Conservation (phyloP, 2,888 invertebrate genomes). For the Spodoptera exigua region DNA sequence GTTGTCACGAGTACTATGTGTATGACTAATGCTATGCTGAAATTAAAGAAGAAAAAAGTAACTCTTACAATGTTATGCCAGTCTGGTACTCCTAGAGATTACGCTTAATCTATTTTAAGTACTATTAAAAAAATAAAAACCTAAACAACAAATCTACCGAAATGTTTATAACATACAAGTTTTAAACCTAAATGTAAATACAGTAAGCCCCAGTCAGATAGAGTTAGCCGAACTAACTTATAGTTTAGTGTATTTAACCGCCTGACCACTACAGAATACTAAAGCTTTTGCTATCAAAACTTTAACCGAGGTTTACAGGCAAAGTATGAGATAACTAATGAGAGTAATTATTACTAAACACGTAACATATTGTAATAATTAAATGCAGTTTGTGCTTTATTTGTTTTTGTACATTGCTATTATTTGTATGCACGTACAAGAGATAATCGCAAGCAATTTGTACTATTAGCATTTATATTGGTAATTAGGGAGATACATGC, state of each 20-base stretch:
- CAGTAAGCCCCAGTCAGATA: slow-evolving; percentile 19
- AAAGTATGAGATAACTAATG: slow-evolving; percentile 17
- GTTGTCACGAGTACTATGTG: slow-evolving; percentile 1
- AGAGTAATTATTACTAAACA: slow-evolving; percentile 6
- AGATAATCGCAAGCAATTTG: too few species aligned
- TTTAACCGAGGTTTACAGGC: slow-evolving; percentile 16
- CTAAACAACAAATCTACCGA: neutral
- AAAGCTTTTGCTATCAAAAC: slow-evolving; percentile 41
- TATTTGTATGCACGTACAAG: too few species aligned
- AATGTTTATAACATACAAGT: neutral
- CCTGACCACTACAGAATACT: slow-evolving; percentile 25
- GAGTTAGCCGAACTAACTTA: slow-evolving; percentile 40
- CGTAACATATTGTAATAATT: too few species aligned
- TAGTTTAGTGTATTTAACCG: slow-evolving; percentile 41
- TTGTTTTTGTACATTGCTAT: too few species aligned
- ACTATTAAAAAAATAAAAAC: slow-evolving; percentile 2
- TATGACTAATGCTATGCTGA: too few species aligned
- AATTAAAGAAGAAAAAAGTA: too few species aligned
- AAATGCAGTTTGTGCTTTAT: too few species aligned
- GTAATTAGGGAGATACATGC: too few species aligned
- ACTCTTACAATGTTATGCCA: too few species aligned
- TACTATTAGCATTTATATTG: too few species aligned
- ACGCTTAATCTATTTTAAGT: too few species aligned
- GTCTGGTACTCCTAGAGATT: too few species aligned
- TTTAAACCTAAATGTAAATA: slow-evolving; percentile 9